Evolutionary conservation across 1,140 invertebrate species (phyloP).

Genomic region (Atta colombica): DNA sequence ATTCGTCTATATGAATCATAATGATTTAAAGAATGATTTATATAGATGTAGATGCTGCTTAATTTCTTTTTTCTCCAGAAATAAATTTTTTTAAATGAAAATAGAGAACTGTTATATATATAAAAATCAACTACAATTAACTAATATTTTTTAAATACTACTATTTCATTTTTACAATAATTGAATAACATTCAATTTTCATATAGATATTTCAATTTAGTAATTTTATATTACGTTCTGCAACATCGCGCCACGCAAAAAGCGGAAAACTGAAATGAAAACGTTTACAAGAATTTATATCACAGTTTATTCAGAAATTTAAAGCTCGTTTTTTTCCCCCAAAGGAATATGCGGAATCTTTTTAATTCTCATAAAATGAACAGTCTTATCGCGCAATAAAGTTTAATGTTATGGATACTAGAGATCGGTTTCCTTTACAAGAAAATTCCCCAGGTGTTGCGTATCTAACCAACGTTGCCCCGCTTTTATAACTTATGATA

Average conservation of each 20-base stretch:
- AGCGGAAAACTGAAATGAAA: not conserved
- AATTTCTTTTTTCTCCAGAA: not conserved
- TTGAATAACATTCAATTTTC: not conserved
- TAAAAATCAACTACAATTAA: not conserved
- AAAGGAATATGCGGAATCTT: not conserved
- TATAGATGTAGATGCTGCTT: not conserved
- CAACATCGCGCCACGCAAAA: not conserved
- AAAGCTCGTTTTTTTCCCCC: not conserved
- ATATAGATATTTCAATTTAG: not conserved
- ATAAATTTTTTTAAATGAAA: not conserved
- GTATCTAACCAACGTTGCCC: not conserved
- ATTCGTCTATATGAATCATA: not conserved
- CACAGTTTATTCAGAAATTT: constrained; percentile 1
- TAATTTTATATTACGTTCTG: not conserved
- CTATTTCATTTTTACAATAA: not conserved
- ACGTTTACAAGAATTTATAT: constrained; percentile 30
- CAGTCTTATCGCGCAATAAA: constrained; percentile 35
- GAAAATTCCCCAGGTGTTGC: constrained; percentile 25
- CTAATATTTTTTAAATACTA: not conserved
- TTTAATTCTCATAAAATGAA: constrained; percentile 57
- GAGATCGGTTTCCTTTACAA: constrained; percentile 7
- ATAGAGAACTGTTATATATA: not conserved
- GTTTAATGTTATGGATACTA: constrained; percentile 6
- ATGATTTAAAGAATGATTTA: not conserved
- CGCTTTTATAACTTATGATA: constrained; percentile 50